Percentiles rank a stretch among this genome's conserved stretches.
Conservation (phyloP, 2,888 invertebrate genomes). For the Lithosia quadra region DNA sequence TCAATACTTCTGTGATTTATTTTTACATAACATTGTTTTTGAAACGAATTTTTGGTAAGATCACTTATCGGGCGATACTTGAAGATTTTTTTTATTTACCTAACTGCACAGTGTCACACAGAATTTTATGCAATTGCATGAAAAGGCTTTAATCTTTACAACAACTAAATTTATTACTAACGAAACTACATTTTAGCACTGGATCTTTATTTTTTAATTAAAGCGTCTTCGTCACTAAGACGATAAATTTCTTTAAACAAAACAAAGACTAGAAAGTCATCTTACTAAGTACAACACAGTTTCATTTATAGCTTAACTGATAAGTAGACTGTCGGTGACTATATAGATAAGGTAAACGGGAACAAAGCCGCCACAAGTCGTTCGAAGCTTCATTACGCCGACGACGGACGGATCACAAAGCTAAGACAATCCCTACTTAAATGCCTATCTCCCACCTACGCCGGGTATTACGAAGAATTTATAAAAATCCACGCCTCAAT, state of each 20-base stretch:
- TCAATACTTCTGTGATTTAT: too few relatives aligned
- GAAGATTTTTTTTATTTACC: not conserved
- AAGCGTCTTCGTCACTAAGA: not conserved
- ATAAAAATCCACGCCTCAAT: slow-evolving; percentile 18
- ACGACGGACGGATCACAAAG: slow-evolving; percentile 45
- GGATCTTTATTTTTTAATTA: not conserved
- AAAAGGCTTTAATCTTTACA: not conserved
- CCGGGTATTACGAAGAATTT: slow-evolving; percentile 35
- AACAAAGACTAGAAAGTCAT: slow-evolving; percentile 9
- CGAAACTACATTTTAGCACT: not conserved
- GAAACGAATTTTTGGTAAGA: too few relatives aligned
- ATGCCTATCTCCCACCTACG: slow-evolving; percentile 39
- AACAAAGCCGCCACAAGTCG: slow-evolving; percentile 45
- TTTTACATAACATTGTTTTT: too few relatives aligned
- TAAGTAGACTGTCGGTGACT: slow-evolving; percentile 25
- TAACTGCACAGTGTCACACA: not conserved
- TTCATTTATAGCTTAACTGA: slow-evolving; percentile 14
- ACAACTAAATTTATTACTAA: not conserved
- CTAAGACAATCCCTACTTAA: slow-evolving; percentile 51
- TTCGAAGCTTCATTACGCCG: slow-evolving; percentile 51
- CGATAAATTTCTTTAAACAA: slow-evolving; percentile 6
- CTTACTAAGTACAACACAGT: slow-evolving; percentile 12
- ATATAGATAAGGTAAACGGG: slow-evolving; percentile 44
- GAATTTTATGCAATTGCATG: not conserved
- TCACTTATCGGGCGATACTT: not conserved